Base-by-base conservation (phyloP, 2,888 invertebrate species). In the Xylota segnis region DNA sequence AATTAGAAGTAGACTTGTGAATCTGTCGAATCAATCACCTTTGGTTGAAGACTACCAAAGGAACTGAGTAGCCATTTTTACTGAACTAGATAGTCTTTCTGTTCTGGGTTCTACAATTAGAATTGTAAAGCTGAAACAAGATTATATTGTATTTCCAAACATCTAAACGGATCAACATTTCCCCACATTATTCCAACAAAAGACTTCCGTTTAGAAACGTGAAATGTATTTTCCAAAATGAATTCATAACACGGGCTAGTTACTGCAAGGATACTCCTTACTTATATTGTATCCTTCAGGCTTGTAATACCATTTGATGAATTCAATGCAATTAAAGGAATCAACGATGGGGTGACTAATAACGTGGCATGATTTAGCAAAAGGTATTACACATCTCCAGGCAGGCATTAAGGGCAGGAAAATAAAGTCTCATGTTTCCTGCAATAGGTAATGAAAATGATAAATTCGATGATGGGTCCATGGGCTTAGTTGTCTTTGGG, bases 401-500 rank as follows among this genome's bases (percentile, higher is more conserved):
- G 23, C 34, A 45, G 45, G 56, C 58, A 43, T 70, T 56, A 56
- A 56, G 56, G 70, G 58, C 23, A 34, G 32, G 34, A 58, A 18
- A 40, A 29, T 27, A 43, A 43, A 16, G 45, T 58, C 56, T 70
- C 43, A 56, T 29, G 56, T 70, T 70, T 45, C 58, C 32, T 32
- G 12, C 47, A 65, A 65, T 58, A 56, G 40, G n/a, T 27, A 68
- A 66, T 66, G 27, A 68, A 54, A 56, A 45, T 45, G 58, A 71
- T 71, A 58, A 40, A 70, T 56, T 18, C 43, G n/a, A 34, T 23
- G 58, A 58, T 18, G 56, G 32, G 7, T 12, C 16, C 47, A 71
- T 45, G 58, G 34, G 58, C 58, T 71, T 71, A 71, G 58, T 71
- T 58, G 45, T 71, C 18, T 47, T 56, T 58, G 23, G 29, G 70